These are phyloP conservation scores for Calonectris borealis DNA, from an alignment of 2,113 vertebrate genomes.

Conservation along the genomic window DNA sequence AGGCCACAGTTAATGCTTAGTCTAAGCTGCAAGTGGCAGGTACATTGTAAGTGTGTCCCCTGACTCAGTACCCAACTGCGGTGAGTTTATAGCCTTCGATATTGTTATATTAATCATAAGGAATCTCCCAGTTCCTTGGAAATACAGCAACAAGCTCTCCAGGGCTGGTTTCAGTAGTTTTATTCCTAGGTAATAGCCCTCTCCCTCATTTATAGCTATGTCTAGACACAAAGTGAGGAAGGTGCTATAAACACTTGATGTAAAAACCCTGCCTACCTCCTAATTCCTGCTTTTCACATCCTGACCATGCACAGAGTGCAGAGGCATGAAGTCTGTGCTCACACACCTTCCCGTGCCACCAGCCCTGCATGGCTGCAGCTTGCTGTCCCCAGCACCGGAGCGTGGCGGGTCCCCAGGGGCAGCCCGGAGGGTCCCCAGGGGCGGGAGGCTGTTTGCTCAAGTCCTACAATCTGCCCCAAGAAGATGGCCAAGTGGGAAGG, in stretches of 20 bases:
- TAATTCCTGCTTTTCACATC: neutral
- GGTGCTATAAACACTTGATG: slow-evolving; percentile 28
- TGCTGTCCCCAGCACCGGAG: rapidly evolving
- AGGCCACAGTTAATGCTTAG: neutral
- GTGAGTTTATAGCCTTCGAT: slow-evolving; percentile 5
- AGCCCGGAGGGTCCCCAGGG: neutral
- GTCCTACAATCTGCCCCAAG: neutral
- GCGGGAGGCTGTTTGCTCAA: neutral
- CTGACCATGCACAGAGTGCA: rapidly evolving
- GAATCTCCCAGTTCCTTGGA: slow-evolving; percentile 29
- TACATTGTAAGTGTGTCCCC: neutral
- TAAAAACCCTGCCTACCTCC: neutral
- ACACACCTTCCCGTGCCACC: neutral
- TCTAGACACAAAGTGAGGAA: slow-evolving; percentile 49
- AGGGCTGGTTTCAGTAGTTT: slow-evolving; percentile 15
- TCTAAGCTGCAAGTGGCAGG: neutral
- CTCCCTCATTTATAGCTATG: slow-evolving; percentile 49
- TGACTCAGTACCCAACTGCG: neutral
- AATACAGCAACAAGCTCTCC: neutral
- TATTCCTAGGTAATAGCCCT: slow-evolving; percentile 50
- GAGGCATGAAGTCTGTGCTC: neutral
- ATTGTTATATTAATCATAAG: slow-evolving; percentile 4
- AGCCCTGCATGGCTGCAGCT: neutral
- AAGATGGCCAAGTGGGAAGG: neutral
- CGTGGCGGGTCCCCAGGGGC: neutral